Evolutionary conservation across 2,888 invertebrate genomes (phyloP), one percentile per base, ranked within the genome.

Genomic region (Mythimna albipuncta): DNA sequence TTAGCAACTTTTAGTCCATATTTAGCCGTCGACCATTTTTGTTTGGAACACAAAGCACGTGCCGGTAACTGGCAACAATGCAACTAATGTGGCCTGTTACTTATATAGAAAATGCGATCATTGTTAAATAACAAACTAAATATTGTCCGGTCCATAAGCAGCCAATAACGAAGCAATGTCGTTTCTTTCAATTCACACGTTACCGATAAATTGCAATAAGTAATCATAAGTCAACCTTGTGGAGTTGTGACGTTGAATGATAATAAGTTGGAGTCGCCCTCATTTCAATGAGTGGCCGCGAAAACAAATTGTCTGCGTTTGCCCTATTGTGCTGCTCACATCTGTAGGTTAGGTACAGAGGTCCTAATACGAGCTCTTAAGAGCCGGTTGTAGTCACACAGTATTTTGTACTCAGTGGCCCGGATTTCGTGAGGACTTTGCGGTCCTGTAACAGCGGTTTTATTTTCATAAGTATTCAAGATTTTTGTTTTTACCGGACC

Each of bases 151-250:
- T 35, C 79, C 64, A 54, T 75, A 75, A 67, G 66, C 63, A 71
- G 64, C 35, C 59, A 77, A 78, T 70, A 78, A 57, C 74, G 69
- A 58, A 50, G 67, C 73, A 79, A 79, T 81, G 81, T 76, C 82
- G 84, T 82, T 82, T 81, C 82, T 83, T 74, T 80, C 81, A 87
- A 80, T 85, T 87, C 81, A 87, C 85, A 83, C 77, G 78, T 79
- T 87, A 76, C 66, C 69, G 82, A 85, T 89, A 84, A 83, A 59
- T 87, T 87, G 89, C 87, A 89, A 89, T 85, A 87, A 87, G 86
- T 87, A 92, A 90, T 90, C 86, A 86, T 87, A 86, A 88, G 81
- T 80, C 84, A 89, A 88, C 92, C 91, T 92, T 91, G 90, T 77
- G 72, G 83, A 69, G 75, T 84, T 66, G 62, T 77, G 74, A 84